Evolutionary conservation across 2,888 invertebrate species (phyloP).

Genomic region (Callimorpha dominula): DNA sequence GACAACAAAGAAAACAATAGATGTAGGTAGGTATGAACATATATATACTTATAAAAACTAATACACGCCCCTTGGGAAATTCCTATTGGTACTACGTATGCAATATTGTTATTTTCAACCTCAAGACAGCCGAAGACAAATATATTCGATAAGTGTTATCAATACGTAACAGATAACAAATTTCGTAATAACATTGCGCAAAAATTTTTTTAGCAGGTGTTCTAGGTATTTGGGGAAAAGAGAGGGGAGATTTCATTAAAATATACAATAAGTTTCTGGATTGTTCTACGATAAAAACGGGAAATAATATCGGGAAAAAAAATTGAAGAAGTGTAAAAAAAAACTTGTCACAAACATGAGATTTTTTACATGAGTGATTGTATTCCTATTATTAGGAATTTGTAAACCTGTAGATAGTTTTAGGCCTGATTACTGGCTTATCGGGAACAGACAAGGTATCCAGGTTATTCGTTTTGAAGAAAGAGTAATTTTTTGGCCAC

Average conservation of each 20-base stretch:
- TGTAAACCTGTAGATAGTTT: too few species aligned
- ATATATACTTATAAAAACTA: too few species aligned
- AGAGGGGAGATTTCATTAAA: background rate
- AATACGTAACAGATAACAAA: constrained; percentile 36
- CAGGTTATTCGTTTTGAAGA: too few species aligned
- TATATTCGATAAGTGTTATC: constrained; percentile 44
- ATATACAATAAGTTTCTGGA: background rate
- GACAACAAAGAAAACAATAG: too few species aligned
- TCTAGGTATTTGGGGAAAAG: background rate
- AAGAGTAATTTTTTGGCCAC: too few species aligned
- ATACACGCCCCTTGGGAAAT: background rate
- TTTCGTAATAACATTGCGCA: constrained; percentile 43
- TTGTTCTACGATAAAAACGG: background rate
- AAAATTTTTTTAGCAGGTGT: constrained; percentile 18
- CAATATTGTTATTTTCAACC: constrained; percentile 21
- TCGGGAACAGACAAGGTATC: too few species aligned
- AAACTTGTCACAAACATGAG: background rate
- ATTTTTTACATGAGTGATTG: background rate
- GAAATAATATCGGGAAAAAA: background rate
- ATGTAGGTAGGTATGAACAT: too few species aligned
- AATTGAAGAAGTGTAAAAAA: background rate
- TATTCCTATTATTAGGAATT: too few species aligned
- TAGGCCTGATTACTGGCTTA: too few species aligned
- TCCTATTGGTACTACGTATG: background rate
- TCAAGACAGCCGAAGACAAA: constrained; percentile 40